Evolutionary conservation across 2,797 vertebrate genomes (phyloP).

Genomic region (Cirrhinus mrigala): DNA sequence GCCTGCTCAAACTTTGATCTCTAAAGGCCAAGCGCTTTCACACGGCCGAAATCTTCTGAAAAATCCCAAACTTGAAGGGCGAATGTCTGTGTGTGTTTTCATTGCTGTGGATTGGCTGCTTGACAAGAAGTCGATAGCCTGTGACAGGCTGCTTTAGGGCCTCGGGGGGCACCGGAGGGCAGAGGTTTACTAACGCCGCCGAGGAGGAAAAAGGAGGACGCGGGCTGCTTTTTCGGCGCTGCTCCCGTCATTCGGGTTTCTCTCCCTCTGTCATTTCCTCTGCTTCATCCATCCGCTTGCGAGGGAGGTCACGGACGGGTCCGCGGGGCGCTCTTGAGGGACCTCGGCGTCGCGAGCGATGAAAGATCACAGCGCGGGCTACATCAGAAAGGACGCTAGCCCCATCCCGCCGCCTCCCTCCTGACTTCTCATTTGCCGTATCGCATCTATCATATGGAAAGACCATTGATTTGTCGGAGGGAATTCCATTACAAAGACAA

Average conservation of each 20-base stretch:
- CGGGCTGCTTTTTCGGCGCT: slow-evolving; percentile 63
- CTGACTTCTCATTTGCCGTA: slow-evolving; percentile 55
- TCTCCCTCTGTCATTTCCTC: slow-evolving; percentile 62
- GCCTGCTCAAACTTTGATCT: slow-evolving; percentile 80
- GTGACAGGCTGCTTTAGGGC: slow-evolving; percentile 73
- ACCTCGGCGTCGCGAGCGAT: slow-evolving; percentile 73
- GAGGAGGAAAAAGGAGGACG: slow-evolving; percentile 59
- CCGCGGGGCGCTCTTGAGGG: slow-evolving; percentile 74
- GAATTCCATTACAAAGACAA: slow-evolving; percentile 77
- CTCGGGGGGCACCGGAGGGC: slow-evolving; percentile 59
- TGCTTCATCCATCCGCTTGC: slow-evolving; percentile 75
- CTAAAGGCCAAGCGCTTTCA: slow-evolving; percentile 61
- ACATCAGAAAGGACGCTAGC: slow-evolving; percentile 70
- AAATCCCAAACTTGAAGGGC: slow-evolving; percentile 62
- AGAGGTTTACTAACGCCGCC: slow-evolving; percentile 58
- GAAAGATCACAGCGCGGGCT: slow-evolving; percentile 77
- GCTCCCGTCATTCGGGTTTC: slow-evolving; percentile 65
- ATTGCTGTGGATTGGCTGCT: slow-evolving; percentile 65
- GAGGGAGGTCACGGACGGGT: slow-evolving; percentile 77
- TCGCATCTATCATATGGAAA: slow-evolving; percentile 73
- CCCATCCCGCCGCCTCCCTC: slow-evolving; percentile 44
- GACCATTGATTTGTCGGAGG: slow-evolving; percentile 72
- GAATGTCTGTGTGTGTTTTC: slow-evolving; percentile 68
- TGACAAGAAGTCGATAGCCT: slow-evolving; percentile 72
- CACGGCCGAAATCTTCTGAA: not conserved